Conservation (phyloP, 2,888 invertebrate species). For the Tachina grossa region DNA sequence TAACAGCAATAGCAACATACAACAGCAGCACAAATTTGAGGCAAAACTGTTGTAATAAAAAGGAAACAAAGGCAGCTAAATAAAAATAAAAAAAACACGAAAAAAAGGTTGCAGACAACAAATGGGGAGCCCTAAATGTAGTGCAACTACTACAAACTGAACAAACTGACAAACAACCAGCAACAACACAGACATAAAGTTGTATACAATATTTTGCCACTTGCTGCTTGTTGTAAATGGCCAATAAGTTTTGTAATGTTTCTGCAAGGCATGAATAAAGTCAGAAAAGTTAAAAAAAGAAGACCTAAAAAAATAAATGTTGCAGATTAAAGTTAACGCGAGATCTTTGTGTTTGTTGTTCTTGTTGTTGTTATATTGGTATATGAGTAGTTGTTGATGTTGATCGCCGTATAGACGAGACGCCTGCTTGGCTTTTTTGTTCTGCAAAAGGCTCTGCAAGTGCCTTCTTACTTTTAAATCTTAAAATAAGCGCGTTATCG, state of each 20-base stretch:
- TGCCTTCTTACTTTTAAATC: constrained; percentile 59
- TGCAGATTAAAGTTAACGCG: constrained; percentile 68
- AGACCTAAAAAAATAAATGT: constrained; percentile 17
- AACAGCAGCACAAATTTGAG: constrained; percentile 49
- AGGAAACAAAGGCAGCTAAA: constrained; percentile 27
- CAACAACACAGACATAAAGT: constrained; percentile 51
- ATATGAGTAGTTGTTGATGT: constrained; percentile 70
- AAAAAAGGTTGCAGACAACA: constrained; percentile 55
- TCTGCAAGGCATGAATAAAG: constrained; percentile 49
- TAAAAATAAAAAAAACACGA: constrained; percentile 43
- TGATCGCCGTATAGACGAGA: constrained; percentile 68
- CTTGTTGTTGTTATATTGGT: constrained; percentile 34
- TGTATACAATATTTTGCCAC: constrained; percentile 69
- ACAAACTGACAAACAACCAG: constrained; percentile 34
- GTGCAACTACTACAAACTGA: constrained; percentile 76
- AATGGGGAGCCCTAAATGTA: constrained; percentile 79
- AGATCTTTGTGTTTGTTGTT: constrained; percentile 49
- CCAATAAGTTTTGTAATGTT: constrained; percentile 67
- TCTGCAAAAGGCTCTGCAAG: neutral
- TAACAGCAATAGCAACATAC: constrained; percentile 41
- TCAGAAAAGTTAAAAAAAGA: constrained; percentile 19
- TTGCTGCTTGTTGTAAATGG: constrained; percentile 67
- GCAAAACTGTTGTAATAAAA: constrained; percentile 34
- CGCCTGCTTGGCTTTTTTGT: constrained; percentile 55
- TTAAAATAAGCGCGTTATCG: constrained; percentile 78